phyloP scores from a whole-genome alignment of 2,113 vertebrate species.

The Scortum barcoo region DNA sequence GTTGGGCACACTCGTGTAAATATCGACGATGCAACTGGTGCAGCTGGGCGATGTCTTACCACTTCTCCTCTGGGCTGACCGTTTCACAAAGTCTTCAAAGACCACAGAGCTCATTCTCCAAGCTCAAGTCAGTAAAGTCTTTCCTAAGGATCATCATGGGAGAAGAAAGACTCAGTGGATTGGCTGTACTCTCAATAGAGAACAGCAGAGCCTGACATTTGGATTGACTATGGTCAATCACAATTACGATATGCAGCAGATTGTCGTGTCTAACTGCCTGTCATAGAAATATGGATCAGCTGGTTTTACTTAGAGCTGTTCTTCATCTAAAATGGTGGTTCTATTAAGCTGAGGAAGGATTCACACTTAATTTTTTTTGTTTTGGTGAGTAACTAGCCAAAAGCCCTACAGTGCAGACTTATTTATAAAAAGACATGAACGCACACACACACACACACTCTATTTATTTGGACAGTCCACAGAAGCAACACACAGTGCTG shows the following conservation, averaged over 20 bases:
- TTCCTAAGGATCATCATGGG: background rate
- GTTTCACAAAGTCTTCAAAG: too few species aligned
- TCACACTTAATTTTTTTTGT: too few species aligned
- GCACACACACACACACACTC: background rate
- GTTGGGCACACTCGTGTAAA: constrained; percentile 13
- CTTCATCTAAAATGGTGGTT: background rate
- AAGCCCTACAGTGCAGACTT: background rate
- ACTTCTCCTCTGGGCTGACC: too few species aligned
- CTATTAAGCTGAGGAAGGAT: background rate
- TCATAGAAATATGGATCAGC: constrained; percentile 34
- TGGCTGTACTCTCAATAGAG: background rate
- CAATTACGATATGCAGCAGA: too few species aligned
- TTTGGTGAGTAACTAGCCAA: background rate
- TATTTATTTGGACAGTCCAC: constrained; percentile 9
- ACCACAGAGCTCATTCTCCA: too few species aligned
- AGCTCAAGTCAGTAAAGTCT: background rate
- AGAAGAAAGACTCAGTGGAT: background rate
- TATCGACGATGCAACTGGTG: too few species aligned
- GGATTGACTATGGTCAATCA: too few species aligned
- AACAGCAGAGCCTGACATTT: too few species aligned
- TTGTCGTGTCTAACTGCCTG: too few species aligned
- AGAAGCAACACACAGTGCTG: background rate
- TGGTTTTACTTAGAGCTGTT: background rate
- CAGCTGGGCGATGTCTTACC: too few species aligned
- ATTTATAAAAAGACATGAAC: constrained; percentile 4